phyloP scores from a whole-genome alignment of 2,113 vertebrate species.

The Gadus macrocephalus region DNA sequence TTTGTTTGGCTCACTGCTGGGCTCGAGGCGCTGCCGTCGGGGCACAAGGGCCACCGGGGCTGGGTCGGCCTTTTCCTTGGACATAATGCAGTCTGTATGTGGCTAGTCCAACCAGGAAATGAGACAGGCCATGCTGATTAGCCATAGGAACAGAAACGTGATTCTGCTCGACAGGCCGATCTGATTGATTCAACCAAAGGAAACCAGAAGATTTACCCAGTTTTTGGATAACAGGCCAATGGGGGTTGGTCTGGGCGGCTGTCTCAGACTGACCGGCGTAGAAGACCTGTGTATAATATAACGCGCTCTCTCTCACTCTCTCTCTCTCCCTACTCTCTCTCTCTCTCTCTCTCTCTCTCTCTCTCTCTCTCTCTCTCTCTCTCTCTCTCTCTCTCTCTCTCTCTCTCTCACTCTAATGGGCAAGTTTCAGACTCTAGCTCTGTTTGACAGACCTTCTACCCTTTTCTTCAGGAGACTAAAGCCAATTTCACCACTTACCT shows the following conservation, averaged over 20 bases:
- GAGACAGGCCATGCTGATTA: constrained; percentile 58
- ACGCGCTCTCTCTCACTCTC: not conserved
- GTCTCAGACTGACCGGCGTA: too few relatives aligned
- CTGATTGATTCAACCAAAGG: constrained; percentile 39
- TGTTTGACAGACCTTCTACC: constrained; percentile 48
- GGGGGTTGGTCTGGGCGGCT: constrained; percentile 9
- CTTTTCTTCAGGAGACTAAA: constrained; percentile 50
- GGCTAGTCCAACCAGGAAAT: constrained; percentile 56
- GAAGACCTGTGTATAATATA: too few relatives aligned
- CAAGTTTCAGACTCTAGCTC: constrained; percentile 21
- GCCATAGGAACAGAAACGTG: constrained; percentile 41
- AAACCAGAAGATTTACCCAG: constrained; percentile 29
- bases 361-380: too few relatives aligned
- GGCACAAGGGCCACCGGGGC: constrained; percentile 35
- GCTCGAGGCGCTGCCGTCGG: constrained; percentile 71
- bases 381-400: too few relatives aligned
- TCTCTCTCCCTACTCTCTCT: too few relatives aligned
- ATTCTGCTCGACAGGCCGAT: constrained; percentile 42
- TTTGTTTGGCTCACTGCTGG: constrained; percentile 78
- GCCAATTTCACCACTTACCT: constrained; percentile 57
- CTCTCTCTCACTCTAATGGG: constrained; percentile 20
- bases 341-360: too few relatives aligned
- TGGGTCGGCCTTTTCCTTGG: constrained; percentile 21
- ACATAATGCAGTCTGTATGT: constrained; percentile 55
- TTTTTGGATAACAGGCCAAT: constrained; percentile 27